Evolutionary conservation across 2,797 vertebrate species (phyloP).

Genomic region (Fringilla coelebs): DNA sequence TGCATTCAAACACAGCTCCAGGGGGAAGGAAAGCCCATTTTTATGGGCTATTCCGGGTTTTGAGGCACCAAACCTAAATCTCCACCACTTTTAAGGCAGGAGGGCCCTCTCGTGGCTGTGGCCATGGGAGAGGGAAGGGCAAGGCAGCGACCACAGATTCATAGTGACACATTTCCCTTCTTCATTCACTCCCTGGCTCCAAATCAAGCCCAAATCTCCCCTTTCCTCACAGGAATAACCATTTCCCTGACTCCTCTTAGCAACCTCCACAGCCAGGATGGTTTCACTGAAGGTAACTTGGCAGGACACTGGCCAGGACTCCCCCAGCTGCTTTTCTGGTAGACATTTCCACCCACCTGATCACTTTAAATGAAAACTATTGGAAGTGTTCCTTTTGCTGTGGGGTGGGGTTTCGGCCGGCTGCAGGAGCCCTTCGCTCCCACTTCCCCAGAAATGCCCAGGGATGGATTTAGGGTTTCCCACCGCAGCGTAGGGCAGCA

Average conservation of each 20-base stretch:
- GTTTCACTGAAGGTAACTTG: rapidly evolving
- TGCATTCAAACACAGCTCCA: rapidly evolving
- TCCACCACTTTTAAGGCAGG: neutral
- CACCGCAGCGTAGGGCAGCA: neutral
- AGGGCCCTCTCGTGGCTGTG: slow-evolving; percentile 3
- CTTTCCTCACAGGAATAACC: neutral
- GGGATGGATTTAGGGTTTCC: neutral
- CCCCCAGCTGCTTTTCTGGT: neutral
- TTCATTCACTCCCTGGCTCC: neutral
- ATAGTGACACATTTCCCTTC: rapidly evolving
- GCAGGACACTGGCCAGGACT: neutral
- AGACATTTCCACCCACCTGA: neutral
- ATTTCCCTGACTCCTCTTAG: rapidly evolving
- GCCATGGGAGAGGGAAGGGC: rapidly evolving
- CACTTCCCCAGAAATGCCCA: neutral
- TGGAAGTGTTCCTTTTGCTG: neutral
- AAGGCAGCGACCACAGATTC: rapidly evolving
- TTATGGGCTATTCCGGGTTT: rapidly evolving
- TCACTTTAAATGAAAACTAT: neutral
- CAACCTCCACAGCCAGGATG: rapidly evolving
- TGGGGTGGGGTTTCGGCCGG: neutral
- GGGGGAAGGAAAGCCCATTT: rapidly evolving
- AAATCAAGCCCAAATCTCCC: neutral
- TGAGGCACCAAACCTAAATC: neutral
- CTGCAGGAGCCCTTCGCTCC: neutral